These are phyloP conservation scores for Aplocera efformata DNA, from an alignment of 2,888 invertebrate genomes.

Conservation along the genomic window DNA sequence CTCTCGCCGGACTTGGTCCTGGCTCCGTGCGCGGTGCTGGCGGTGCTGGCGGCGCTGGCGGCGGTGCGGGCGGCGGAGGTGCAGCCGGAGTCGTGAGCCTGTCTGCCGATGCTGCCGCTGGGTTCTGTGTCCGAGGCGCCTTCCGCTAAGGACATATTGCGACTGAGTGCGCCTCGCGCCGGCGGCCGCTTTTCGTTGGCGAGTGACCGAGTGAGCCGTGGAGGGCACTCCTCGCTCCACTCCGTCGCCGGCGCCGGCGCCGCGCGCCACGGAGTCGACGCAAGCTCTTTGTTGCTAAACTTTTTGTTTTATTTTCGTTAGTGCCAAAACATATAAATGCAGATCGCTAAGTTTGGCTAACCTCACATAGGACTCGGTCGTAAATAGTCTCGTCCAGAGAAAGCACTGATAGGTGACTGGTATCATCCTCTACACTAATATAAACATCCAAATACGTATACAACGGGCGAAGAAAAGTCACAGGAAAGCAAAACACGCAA, in stretches of 20 bases:
- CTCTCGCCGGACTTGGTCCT: slow-evolving; percentile 9
- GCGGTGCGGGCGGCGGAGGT: slow-evolving; percentile 6
- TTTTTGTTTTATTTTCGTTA: neutral
- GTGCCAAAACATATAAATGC: neutral
- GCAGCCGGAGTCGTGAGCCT: slow-evolving; percentile 13
- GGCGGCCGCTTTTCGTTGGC: slow-evolving; percentile 53
- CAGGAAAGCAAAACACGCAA: no score
- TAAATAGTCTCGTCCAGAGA: no score
- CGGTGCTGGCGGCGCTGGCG: slow-evolving; percentile 3
- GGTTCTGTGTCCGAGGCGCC: slow-evolving; percentile 64
- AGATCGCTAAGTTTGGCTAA: no score
- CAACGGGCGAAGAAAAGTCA: no score
- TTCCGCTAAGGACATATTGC: slow-evolving; percentile 73
- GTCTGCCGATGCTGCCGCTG: slow-evolving; percentile 36
- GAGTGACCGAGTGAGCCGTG: slow-evolving; percentile 60
- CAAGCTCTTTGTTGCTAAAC: slow-evolving; percentile 9
- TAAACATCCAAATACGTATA: no score
- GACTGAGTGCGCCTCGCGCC: slow-evolving; percentile 52
- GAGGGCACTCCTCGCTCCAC: slow-evolving; percentile 60
- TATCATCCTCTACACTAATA: no score
- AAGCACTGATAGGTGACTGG: no score
- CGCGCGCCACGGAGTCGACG: slow-evolving; percentile 40
- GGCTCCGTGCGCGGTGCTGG: slow-evolving; percentile 2
- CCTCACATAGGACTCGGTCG: no score
- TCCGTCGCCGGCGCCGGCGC: slow-evolving; percentile 30